Evolutionary conservation across 1,140 invertebrate genomes (phyloP), one percentile per base, ranked within the genome.

Genomic region (Papilio aristodemus): DNA sequence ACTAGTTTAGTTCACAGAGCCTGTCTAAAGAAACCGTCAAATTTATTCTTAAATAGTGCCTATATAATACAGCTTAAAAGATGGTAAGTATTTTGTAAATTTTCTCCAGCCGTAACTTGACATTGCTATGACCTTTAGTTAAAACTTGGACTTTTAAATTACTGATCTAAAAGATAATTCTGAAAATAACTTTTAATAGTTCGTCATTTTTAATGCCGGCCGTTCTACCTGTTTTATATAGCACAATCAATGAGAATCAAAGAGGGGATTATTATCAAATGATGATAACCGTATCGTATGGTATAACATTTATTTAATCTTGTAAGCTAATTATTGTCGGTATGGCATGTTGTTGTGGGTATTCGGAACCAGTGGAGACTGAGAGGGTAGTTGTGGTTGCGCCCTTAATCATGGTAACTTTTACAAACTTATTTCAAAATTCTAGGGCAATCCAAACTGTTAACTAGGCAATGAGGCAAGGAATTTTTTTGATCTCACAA

Each of bases 101-200:
- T 60, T 72, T 75, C 67, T 78, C 71, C 78, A 75, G 59, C 25
- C 25, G 63, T 66, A n/a, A 64, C 22, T 41, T 86, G 84, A 88
- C 85, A 84, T 87, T 88, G 74, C 75, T 67, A 71, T 85, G 84
- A 88, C 85, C 83, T 88, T 83, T 58, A 19, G 39, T 64, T 62
- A 38, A 7, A n/a, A 62, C 14, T 38, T 62, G 59, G 13, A 38
- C 43, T 32, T 50, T 32, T 66, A 50, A 1, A 38, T 11, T 66
- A 66, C 9, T 22, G 9, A 25, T 9, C 6, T n/a, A 50, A 38
- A 39, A 8, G 13, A 8, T 25, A 46, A 22, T 32, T 36, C 3
- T 17, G 32, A 66, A 11, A 10, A 1, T n/a, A 46, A 6, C 27
- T 3, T 32, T 3, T 32, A 66, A 54, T 50, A 22, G 46, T 54